A percentile compares a stretch with the other conserved stretches of the same genome.
These are phyloP conservation scores for Protobothrops flavoviridis DNA, from an alignment of 2,113 vertebrate species.

Conservation along the genomic window DNA sequence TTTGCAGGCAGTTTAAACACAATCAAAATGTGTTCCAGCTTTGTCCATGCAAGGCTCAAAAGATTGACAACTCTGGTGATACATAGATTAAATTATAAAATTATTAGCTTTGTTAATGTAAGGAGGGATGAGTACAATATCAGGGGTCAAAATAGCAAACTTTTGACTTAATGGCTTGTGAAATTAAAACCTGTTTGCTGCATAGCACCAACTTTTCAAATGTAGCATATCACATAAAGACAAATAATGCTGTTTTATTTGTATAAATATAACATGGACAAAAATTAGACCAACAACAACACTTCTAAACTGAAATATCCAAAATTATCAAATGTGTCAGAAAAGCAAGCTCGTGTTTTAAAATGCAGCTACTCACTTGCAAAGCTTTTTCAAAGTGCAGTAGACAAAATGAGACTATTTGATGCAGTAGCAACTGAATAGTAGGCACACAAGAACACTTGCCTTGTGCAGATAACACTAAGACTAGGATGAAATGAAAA, in stretches of 20 bases:
- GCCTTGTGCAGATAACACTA: conserved; percentile 56
- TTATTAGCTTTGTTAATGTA: not conserved
- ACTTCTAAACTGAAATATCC: conserved; percentile 50
- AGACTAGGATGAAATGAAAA: conserved; percentile 75
- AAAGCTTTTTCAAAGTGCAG: conserved; percentile 52
- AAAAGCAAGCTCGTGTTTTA: conserved; percentile 61
- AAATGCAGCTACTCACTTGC: conserved; percentile 63
- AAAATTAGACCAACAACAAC: conserved; percentile 1
- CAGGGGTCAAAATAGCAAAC: not conserved
- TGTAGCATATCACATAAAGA: not conserved
- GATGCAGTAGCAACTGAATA: conserved; percentile 67
- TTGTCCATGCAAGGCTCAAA: not conserved
- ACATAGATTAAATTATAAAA: not conserved
- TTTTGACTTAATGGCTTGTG: not conserved
- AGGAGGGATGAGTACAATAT: not conserved
- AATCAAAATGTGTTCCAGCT: not conserved
- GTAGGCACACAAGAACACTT: conserved; percentile 63
- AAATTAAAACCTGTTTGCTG: conserved; percentile 3
- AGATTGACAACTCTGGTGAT: not conserved
- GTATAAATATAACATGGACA: not conserved
- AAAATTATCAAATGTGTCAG: conserved; percentile 36
- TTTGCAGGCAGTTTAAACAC: not conserved
- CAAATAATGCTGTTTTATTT: not conserved
- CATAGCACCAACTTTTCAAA: not conserved
- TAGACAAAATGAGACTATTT: conserved; percentile 62